Base-by-base conservation (phyloP, 2,113 vertebrate species). In the Hippocampus comes region DNA sequence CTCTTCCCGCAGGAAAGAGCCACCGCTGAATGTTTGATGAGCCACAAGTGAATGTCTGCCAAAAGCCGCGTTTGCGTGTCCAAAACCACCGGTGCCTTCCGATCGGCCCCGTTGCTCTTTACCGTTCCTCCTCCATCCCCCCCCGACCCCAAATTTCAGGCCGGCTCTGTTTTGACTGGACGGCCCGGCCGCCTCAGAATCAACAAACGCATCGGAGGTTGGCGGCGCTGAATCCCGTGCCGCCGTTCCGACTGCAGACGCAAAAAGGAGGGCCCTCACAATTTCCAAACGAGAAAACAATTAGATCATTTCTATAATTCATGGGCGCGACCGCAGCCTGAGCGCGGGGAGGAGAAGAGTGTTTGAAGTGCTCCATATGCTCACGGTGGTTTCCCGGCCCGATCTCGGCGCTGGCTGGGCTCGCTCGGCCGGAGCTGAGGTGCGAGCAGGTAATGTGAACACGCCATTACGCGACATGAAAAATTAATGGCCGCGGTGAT, bases 261-360 rank as follows among this genome's bases (percentile, higher is more conserved):
- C 63, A 34, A 46, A 71, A 65, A 68, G 56, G 70, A 56, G 75
- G 81, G 46, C 61, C 73, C 78, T 65, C 71, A 73, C 74, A 82
- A 73, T 91, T 92, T 92, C 89, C 90, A 90, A 91, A 91, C 86
- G 89, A 92, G 86, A 90, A 91, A 89, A 90, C 90, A 86, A 92
- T 91, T 92, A 91, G 89, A 88, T 90, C 76, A 88, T 85, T 91
- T 93, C 85, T 89, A 93, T 93, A 92, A 92, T 92, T 91, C 82
- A 92, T 90, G 86, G 80, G 82, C 73, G 85, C 73, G 82, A 84
- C 88, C 89, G 25, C 84, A 86, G 83, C 71, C 25, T 78, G 27
- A 72, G 84, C 75, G 78, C 55, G 23, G 30, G 48, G 78, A 78
- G 70, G 55, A 75, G 71, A 4, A 67, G 79, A 84, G 83, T 84